Conservation (phyloP, 2,797 vertebrate genomes). For the Cyclura pinguis region DNA sequence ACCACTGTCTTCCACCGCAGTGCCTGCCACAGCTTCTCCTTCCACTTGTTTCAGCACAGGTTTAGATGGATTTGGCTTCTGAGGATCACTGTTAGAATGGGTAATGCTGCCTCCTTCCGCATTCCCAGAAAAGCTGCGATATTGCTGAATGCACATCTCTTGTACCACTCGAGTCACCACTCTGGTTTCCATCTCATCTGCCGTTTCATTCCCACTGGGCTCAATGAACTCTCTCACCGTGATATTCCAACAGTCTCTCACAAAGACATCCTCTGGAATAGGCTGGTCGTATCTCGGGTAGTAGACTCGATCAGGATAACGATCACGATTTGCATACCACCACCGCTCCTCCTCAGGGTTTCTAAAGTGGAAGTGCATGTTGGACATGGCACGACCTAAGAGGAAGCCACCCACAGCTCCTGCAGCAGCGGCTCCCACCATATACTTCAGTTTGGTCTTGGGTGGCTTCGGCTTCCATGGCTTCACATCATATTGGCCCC, state of each 20-base stretch:
- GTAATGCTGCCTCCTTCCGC: neutral
- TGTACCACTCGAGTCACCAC: conserved; percentile 18
- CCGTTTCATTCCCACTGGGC: conserved; percentile 32
- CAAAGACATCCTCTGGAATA: conserved; percentile 68
- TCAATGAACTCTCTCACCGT: conserved; percentile 68
- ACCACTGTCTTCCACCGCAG: conserved; percentile 53
- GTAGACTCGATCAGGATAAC: conserved; percentile 74
- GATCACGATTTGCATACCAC: conserved; percentile 72
- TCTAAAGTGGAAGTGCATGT: conserved; percentile 66
- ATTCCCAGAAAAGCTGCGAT: neutral
- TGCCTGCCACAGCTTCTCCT: conserved; percentile 55
- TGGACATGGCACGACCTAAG: conserved; percentile 72
- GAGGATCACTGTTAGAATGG: neutral
- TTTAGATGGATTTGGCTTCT: conserved; percentile 59
- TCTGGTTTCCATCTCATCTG: conserved; percentile 21
- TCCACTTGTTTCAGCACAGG: conserved; percentile 67
- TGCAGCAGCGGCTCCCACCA: conserved; percentile 68
- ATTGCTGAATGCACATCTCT: conserved; percentile 36
- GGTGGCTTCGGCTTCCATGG: conserved; percentile 61
- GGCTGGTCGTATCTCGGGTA: conserved; percentile 58
- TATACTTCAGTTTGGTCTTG: conserved; percentile 70
- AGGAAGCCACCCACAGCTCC: conserved; percentile 71
- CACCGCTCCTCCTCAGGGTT: conserved; percentile 69
- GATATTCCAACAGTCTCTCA: conserved; percentile 75
- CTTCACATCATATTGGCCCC: conserved; percentile 29